Base-by-base conservation (phyloP, 2,888 invertebrate species). In the Camponotus fellah region DNA sequence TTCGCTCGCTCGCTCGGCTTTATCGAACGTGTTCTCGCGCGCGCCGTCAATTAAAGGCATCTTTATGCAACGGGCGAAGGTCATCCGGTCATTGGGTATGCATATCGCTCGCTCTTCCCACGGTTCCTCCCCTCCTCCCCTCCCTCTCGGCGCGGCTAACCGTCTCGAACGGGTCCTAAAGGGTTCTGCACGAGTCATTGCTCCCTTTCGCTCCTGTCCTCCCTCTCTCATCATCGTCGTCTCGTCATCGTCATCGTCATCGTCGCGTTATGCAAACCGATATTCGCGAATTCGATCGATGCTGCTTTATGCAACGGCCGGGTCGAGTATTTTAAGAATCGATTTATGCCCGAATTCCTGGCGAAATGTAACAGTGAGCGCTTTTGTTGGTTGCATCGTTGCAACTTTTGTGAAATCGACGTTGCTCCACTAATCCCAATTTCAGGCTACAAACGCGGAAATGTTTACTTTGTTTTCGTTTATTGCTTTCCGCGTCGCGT, bases 21-120 rank as follows among this genome's bases (percentile, higher is more conserved):
- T 90, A 91, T 92, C 88, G 91, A 92, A 93, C 93, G 92, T 93
- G 93, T 94, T 93, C 92, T 93, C 92, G 92, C 92, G 92, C 92
- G 92, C 91, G 92, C 89, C 92, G 92, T 92, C 94, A 93, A 94
- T 94, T 94, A 94, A 93, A 93, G 89, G 90, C 92, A 94, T 94
- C 93, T 94, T 94, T 94, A 94, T 94, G 94, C 94, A 94, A 94
- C 92, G 92, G 86, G 87, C 93, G 94, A 94, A 93, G 94, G 93
- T 94, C 93, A 92, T 93, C 93, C 91, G 92, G 93, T 93, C 93
- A 94, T 94, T 94, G 92, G 92, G 90, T 94, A 94, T 94, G 94
- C 94, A 93, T 92, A 92, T 93, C 89, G 90, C 83, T 87, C 76
- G 87, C 43, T 90, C 93, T 93, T 93, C 93, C 93, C 93, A 93